phyloP scores from a whole-genome alignment of 2,888 invertebrate genomes.

The Eulithis testata region DNA sequence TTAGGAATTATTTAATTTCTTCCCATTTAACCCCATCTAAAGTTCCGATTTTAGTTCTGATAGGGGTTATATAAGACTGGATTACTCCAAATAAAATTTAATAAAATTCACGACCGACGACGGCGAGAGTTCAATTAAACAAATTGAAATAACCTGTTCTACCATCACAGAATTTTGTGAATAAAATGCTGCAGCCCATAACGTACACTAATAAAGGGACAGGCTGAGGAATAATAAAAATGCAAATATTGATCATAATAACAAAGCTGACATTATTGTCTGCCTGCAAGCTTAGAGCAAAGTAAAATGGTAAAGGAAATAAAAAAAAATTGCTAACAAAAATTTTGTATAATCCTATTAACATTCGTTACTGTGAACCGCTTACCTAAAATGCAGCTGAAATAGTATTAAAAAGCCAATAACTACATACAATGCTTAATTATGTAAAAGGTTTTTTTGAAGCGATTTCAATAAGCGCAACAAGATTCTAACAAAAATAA shows the following conservation, averaged over 20 bases:
- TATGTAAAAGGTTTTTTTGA: conserved; percentile 12
- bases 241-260: conserved; percentile 73
- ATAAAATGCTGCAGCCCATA: conserved; percentile 33
- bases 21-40: too few species aligned
- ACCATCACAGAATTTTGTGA: conserved; percentile 11
- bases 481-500: conserved; percentile 52
- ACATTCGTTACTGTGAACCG: not conserved
- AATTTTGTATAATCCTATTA: not conserved
- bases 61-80: too few species aligned
- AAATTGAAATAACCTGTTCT: conserved; percentile 19
- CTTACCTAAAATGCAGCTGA: not conserved
- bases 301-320: too few species aligned
- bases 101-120: not conserved
- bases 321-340: too few species aligned
- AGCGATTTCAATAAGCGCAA: conserved; percentile 38
- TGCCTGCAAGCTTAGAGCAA: conserved; percentile 40
- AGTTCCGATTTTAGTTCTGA: too few species aligned
- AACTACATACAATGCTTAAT: not conserved
- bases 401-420: not conserved
- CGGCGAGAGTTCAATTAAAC: conserved; percentile 8
- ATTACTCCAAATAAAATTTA: too few species aligned
- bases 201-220: conserved; percentile 52
- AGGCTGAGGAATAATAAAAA: conserved; percentile 64
- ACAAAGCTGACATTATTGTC: conserved; percentile 68
- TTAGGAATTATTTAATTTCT: too few species aligned